Evolutionary conservation across 2,797 vertebrate species (phyloP).

Genomic region (Siniperca scherzeri): DNA sequence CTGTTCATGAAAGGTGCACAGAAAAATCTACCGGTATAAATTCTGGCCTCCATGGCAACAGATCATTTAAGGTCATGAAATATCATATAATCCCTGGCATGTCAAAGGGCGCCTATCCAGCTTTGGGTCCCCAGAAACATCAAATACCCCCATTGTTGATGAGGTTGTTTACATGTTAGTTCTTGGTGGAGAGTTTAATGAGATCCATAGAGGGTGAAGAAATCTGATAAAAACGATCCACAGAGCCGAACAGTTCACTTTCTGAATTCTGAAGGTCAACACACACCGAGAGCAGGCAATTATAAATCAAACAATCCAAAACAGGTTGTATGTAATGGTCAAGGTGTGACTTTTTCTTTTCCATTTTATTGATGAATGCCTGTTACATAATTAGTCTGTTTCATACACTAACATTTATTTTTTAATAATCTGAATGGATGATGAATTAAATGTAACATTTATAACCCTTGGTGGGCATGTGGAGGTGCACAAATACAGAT

Average conservation of each 20-base stretch:
- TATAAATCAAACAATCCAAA: no score
- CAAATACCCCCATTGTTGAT: not conserved
- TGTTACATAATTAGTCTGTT: not conserved
- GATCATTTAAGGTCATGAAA: no score
- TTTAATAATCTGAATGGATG: not conserved
- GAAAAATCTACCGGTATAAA: no score
- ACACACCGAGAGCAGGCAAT: not conserved
- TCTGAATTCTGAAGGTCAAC: not conserved
- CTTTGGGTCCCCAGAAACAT: no score
- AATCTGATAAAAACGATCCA: not conserved
- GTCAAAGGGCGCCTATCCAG: no score
- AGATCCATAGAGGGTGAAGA: not conserved
- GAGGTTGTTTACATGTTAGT: not conserved
- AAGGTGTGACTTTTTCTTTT: no score
- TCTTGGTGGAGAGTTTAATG: conserved; percentile 13
- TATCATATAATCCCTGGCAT: no score
- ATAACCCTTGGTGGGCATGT: conserved; percentile 6
- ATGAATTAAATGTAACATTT: not conserved
- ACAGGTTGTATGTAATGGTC: not conserved
- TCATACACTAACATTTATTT: not conserved
- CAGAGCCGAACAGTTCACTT: not conserved
- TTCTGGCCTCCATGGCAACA: no score
- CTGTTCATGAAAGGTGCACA: no score
- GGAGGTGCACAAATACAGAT: conserved; percentile 12
- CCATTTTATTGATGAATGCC: no score